Percentiles rank a stretch among this genome's conserved stretches.
Evolutionary conservation across 2,797 vertebrate genomes (phyloP).

Genomic region (Varecia variegata): DNA sequence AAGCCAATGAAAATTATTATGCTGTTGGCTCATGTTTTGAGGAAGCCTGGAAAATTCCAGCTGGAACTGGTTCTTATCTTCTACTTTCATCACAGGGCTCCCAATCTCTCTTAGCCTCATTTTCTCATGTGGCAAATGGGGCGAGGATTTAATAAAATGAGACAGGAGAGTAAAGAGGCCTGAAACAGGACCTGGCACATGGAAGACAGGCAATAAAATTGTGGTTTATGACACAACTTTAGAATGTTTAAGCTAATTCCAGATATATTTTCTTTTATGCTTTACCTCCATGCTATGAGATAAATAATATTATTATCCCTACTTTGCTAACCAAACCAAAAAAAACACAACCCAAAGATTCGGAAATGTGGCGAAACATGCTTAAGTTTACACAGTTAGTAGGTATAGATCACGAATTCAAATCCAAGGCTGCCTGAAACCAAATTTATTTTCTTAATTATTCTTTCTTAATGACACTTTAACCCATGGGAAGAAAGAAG

Average conservation of each 20-base stretch:
- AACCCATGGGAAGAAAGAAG: not conserved
- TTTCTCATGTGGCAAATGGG: not conserved
- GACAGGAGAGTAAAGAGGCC: not conserved
- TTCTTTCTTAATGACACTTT: not conserved
- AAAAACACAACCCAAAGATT: not conserved
- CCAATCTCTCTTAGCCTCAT: not conserved
- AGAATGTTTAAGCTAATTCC: not conserved
- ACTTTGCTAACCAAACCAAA: not conserved
- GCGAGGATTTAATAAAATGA: not conserved
- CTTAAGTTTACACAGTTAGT: not conserved
- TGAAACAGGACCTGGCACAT: not conserved
- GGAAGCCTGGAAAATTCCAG: not conserved
- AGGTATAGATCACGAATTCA: not conserved
- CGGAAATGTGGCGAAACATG: not conserved
- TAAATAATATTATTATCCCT: not conserved
- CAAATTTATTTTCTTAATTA: slow-evolving; percentile 8
- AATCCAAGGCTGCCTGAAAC: not conserved
- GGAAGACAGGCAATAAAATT: not conserved
- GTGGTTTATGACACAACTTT: not conserved
- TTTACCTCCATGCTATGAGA: not conserved
- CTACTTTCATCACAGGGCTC: not conserved
- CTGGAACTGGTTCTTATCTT: not conserved
- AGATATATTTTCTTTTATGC: not conserved
- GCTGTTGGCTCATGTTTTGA: not conserved
- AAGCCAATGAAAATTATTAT: not conserved